Conservation (phyloP, 2,113 vertebrate species). For the Zingel zingel region DNA sequence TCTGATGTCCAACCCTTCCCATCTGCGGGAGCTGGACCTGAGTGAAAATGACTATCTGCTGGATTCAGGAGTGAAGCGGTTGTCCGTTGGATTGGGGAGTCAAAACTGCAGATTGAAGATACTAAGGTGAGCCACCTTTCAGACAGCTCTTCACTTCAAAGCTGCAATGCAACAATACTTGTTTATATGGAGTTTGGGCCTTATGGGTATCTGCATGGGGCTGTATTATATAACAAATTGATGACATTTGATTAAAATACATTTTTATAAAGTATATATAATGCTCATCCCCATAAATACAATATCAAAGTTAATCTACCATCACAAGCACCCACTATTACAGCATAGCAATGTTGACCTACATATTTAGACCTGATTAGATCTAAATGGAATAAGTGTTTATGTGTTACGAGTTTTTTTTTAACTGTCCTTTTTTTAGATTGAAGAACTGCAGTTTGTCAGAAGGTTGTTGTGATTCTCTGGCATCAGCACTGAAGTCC, state of each 20-base stretch:
- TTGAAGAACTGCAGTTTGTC: slow-evolving; percentile 35
- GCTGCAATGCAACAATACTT: too few species aligned
- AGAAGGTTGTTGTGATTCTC: slow-evolving; percentile 22
- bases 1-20: neutral
- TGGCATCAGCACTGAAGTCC: slow-evolving; percentile 24
- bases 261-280: too few species aligned
- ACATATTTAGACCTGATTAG: neutral
- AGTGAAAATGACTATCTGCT: slow-evolving; percentile 21
- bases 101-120: slow-evolving; percentile 19
- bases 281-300: too few species aligned
- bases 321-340: too few species aligned
- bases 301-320: too few species aligned
- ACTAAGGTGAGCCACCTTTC: slow-evolving; percentile 18
- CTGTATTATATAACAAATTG: too few species aligned
- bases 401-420: too few species aligned
- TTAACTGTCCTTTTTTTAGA: neutral
- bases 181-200: too few species aligned
- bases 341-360: neutral
- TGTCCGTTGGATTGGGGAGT: slow-evolving; percentile 15
- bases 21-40: too few species aligned
- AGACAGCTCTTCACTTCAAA: neutral
- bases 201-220: too few species aligned
- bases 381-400: too few species aligned
- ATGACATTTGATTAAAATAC: too few species aligned
- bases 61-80: slow-evolving; percentile 26